Evolutionary conservation across 2,888 invertebrate species (phyloP), one percentile per base, ranked within the genome.

Genomic region (Torymus auratus): DNA sequence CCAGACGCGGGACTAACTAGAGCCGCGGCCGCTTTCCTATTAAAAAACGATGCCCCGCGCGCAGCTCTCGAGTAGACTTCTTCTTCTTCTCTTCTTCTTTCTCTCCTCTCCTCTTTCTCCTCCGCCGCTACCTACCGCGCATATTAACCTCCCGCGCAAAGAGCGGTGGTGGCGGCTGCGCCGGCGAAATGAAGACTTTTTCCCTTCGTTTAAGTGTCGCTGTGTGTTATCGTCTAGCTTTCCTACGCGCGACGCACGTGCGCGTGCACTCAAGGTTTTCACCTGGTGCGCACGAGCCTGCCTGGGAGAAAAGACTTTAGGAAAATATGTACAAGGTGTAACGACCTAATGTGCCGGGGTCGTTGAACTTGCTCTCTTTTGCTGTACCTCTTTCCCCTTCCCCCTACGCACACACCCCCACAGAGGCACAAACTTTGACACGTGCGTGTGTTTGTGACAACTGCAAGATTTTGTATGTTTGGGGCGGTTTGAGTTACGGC

Each of bases 291-390:
- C 60, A 23, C 28, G 28, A 28, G 28, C 28, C 4, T 55, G 65
- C 7, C 20, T 14, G 12, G 70, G 62, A 64, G 56, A 62, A 73
- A 78, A 68, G 79, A 80, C 64, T 75, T 75, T 74, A 17, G 65
- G 65, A 53, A 71, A 77, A 71, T 67, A 74, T 10, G 23, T 13
- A 13, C 41, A 55, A 53, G 64, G 68, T 60, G 56, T 69, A 74
- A 74, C 53, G 74, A 80, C 69, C 70, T 78, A 70, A 74, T 74
- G 62, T n/a, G 65, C 13, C 14, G 65, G 53, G 71, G 80, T 71
- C 75, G 53, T 17, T 71, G 75, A 75, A 75, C 74, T 23, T 28
- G 11, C 61, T 60, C 71, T 65, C 71, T 15, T 56, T 74, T 52
- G 58, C 41, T 65, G 3, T 5, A 4, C 3, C 28, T 28, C 28